These are phyloP conservation scores for Petrolisthes manimaculis DNA, from an alignment of 2,888 invertebrate genomes.

Conservation along the genomic window DNA sequence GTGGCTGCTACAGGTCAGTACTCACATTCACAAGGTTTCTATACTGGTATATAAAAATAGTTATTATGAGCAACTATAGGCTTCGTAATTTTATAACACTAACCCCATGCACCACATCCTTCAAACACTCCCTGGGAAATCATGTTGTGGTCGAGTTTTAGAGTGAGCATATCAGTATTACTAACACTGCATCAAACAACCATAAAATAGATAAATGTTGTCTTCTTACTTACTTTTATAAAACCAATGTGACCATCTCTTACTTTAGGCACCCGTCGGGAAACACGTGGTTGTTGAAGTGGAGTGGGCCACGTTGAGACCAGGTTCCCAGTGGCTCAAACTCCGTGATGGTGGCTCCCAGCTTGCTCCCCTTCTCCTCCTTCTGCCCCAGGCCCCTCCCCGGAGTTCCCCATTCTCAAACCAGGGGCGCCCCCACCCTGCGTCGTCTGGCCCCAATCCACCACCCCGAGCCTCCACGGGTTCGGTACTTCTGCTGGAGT, in stretches of 20 bases:
- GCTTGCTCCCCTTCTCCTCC: slow-evolving; percentile 50
- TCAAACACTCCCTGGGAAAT: too few species aligned
- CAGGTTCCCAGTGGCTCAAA: slow-evolving; percentile 63
- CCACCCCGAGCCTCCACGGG: slow-evolving; percentile 35
- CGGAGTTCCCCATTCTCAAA: background rate
- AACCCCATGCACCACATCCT: too few species aligned
- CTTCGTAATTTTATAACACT: too few species aligned
- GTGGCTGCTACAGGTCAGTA: slow-evolving; percentile 39
- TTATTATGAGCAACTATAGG: too few species aligned
- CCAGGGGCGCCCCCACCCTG: slow-evolving; percentile 3
- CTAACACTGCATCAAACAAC: too few species aligned
- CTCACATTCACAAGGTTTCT: too few species aligned
- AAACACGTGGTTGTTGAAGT: slow-evolving; percentile 42
- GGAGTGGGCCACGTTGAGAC: slow-evolving; percentile 43
- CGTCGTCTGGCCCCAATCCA: slow-evolving; percentile 5
- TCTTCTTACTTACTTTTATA: too few species aligned
- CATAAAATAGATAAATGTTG: too few species aligned
- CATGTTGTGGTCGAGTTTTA: too few species aligned
- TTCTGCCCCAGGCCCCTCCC: slow-evolving; percentile 35
- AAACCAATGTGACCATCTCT: too few species aligned
- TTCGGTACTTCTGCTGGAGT: slow-evolving; percentile 46
- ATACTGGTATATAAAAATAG: too few species aligned
- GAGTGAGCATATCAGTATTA: too few species aligned
- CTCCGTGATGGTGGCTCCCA: slow-evolving; percentile 56
- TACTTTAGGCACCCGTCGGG: slow-evolving; percentile 46